phyloP scores from a whole-genome alignment of 2,888 invertebrate genomes.

The Macropis europaea region DNA sequence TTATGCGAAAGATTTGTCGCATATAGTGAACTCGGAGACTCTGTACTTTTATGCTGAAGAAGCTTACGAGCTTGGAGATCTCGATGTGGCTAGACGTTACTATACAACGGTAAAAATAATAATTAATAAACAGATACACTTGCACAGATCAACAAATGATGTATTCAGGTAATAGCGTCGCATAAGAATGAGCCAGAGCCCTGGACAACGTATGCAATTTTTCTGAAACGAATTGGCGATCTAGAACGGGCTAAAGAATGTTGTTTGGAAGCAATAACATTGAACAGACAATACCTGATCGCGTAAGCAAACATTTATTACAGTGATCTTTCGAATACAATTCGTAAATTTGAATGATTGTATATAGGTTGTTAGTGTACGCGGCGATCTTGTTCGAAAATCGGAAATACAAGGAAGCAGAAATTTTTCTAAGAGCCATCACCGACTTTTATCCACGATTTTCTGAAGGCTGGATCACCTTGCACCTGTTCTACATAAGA shows the following conservation, averaged over 20 bases:
- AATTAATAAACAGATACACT: not conserved
- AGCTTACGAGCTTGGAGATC: conserved; percentile 62
- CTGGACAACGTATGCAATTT: conserved; percentile 67
- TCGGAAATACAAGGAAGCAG: conserved; percentile 61
- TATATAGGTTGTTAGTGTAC: conserved; percentile 66
- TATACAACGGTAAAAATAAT: conserved; percentile 49
- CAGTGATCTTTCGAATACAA: not conserved
- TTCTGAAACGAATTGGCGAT: conserved; percentile 58
- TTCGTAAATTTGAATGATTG: not conserved
- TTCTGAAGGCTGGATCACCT: conserved; percentile 66
- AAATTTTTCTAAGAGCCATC: conserved; percentile 64
- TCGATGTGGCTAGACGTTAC: conserved; percentile 53
- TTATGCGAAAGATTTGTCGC: not conserved
- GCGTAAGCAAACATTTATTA: conserved; percentile 52
- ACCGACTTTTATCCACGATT: conserved; percentile 67
- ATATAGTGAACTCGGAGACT: not conserved
- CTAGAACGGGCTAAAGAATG: conserved; percentile 64
- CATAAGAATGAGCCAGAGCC: conserved; percentile 48
- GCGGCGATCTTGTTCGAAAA: conserved; percentile 61
- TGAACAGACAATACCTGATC: conserved; percentile 61
- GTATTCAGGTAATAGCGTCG: conserved; percentile 55
- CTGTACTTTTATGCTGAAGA: conserved; percentile 65
- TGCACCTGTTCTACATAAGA: conserved; percentile 68
- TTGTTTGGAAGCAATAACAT: conserved; percentile 63
- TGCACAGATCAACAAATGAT: not conserved